A percentile compares a stretch with the other conserved stretches of the same genome.
These are phyloP conservation scores for Caenorhabditis tropicalis DNA, from an alignment of 1,140 invertebrate species.

Conservation along the genomic window DNA sequence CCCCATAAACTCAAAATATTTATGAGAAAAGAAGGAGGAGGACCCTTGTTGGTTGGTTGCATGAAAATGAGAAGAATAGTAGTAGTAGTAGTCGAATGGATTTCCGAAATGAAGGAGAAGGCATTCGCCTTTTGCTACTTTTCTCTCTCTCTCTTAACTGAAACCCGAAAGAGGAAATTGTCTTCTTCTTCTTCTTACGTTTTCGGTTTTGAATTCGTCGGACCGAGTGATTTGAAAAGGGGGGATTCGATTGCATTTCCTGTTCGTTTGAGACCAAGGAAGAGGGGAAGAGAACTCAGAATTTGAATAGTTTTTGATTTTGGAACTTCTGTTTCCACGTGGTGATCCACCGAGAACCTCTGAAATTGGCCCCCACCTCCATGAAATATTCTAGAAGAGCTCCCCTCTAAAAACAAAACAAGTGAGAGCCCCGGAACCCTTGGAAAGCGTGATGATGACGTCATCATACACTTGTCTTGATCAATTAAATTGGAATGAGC, in stretches of 20 bases:
- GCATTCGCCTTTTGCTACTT: conserved; percentile 14
- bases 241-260: conserved; percentile 9
- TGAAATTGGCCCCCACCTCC: no score
- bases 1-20: conserved; percentile 42
- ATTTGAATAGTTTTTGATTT: background rate
- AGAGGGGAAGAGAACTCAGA: no score
- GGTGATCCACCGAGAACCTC: background rate
- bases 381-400: no score
- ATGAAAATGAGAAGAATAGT: conserved; percentile 31
- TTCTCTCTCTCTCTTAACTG: no score
- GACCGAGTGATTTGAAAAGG: no score
- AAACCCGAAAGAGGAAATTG: conserved; percentile 3
- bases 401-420: no score
- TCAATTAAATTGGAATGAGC: background rate
- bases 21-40: conserved; percentile 3
- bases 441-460: background rate
- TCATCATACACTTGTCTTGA: background rate
- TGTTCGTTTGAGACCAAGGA: background rate
- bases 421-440: background rate
- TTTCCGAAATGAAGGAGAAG: background rate
- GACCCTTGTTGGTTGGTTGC: background rate
- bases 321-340: background rate
- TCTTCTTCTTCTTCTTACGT: background rate
- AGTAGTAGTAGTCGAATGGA: background rate
- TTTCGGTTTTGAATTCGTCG: background rate